Evolutionary conservation across 2,113 vertebrate genomes (phyloP), one percentile per base, ranked within the genome.

Genomic region (Leuciscus idus): DNA sequence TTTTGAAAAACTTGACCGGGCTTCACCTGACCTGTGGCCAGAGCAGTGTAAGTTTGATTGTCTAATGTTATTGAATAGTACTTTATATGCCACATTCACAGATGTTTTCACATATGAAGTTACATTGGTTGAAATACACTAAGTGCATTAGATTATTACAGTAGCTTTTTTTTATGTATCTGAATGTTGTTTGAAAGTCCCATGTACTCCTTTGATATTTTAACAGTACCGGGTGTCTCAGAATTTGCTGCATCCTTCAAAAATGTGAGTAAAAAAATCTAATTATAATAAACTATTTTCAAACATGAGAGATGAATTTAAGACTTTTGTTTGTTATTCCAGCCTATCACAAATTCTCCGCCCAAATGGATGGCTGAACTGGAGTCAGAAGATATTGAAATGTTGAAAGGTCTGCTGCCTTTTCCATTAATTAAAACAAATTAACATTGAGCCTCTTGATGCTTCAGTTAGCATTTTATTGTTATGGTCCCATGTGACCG

Each of bases 351-450:
- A 86, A 98, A 94, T 89, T 99, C 98, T 39, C 98, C 98, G 77
- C 97, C 97, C 1, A 99, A 99, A 89, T 99, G 98, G 98, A 99
- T 99, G 98, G 97, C 98, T 90, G 97, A 99, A 91, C 94, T 99
- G 84, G 98, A 99, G 92, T 97, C 95, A 59, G 98, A 99, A 87
- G 98, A 99, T 91, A 97, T 98, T 9, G 98, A 99, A 89, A 99
- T 99, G 98, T 93, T 99, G 85, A 98, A 98, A 95, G 98, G 98
- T 99, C 91, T 89, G 73, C 28, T 84, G 4, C 55, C 1, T 52
- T 36, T 59, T 23, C 50, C 30, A 70, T 57, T 4, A 6, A 26
- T 13, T 30, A 21, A 15, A 9, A 26, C 9, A 43, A 33, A 75
- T 80, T 0, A 23, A 46, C 10, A 76, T 30, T 76, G 13, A 8